Base-by-base conservation (phyloP, 2,113 vertebrate species). In the Anguilla japonica region DNA sequence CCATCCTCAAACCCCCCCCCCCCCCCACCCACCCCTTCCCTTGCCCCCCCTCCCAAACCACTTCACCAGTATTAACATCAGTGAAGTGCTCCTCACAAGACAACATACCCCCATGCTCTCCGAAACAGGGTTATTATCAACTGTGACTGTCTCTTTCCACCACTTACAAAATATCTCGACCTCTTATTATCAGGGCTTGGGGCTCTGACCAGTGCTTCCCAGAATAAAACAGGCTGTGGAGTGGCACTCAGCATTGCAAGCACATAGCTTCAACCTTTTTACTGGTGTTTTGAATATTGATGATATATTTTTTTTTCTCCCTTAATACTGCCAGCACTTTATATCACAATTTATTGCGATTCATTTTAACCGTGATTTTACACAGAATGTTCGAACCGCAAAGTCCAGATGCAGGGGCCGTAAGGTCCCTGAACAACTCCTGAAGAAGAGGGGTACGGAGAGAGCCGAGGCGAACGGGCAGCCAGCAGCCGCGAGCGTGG, bases 11-110 rank as follows among this genome's bases (percentile, higher is more conserved):
- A 22, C 57, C 53, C 81, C 43, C n/a, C 26, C 41, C 67, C 53
- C 13, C 4, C 18, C 57, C 7, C 15, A 57, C 22, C 29, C 82
- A 83, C 53, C 81, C 43, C n/a, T 26, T 29, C 67, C 53, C 13
- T 34, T 34, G 34, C 4, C 18, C 60, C 8, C 39, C 26, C 11
- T 20, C 82, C 71, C 13, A 14, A 53, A 53, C 9, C 20, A 46
- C 15, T 34, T 41, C 39, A 26, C 26, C 34, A 84, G 34, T 53
- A 26, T 46, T 83, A 63, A 84, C 57, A 87, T 84, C 81, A 15
- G 50, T 29, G 9, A n/a, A 50, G 78, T 26, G 50, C 5, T 26
- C 57, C n/a, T 60, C 20, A 57, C 71, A 20, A 60, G 34, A 85
- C 26, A 85, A 9, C 13, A 8, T 39, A 39, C 13, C 50, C 43